These are phyloP conservation scores for Drosophila sucinea DNA, from an alignment of 1,140 invertebrate genomes.

Conservation along the genomic window DNA sequence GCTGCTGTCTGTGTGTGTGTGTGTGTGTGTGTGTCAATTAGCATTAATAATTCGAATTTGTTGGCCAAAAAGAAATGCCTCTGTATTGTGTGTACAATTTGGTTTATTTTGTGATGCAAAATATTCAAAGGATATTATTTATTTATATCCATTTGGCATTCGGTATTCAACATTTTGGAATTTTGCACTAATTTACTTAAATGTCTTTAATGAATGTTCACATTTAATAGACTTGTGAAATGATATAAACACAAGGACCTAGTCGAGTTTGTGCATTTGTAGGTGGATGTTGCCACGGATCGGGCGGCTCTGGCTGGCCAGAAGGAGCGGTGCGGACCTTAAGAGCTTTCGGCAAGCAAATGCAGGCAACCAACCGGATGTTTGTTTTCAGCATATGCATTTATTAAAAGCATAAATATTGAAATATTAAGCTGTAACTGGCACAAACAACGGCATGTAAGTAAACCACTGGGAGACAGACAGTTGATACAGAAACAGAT, in stretches of 20 bases:
- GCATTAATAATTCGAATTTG: slow-evolving; percentile 8
- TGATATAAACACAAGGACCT: neutral
- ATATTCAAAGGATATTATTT: neutral
- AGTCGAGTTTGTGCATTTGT: neutral
- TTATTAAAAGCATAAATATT: slow-evolving; percentile 82
- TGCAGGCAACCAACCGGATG: slow-evolving; percentile 46
- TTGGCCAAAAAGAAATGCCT: slow-evolving; percentile 5
- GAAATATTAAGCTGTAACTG: slow-evolving; percentile 80
- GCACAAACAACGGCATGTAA: slow-evolving; percentile 66
- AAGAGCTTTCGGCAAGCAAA: neutral
- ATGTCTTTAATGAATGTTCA: slow-evolving; percentile 5
- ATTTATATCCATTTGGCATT: slow-evolving; percentile 4
- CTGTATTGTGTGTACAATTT: neutral
- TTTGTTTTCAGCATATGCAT: slow-evolving; percentile 76
- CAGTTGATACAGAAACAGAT: neutral
- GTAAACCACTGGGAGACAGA: slow-evolving; percentile 22
- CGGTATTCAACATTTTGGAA: neutral
- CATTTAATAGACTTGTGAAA: slow-evolving; percentile 2
- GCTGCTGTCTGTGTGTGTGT: neutral
- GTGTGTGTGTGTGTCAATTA: neutral
- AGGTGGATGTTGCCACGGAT: neutral
- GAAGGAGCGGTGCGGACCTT: neutral
- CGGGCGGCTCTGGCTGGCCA: neutral
- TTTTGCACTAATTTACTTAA: slow-evolving; percentile 4
- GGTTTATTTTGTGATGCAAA: neutral